Percentiles rank a stretch among this genome's conserved stretches.
Conservation (phyloP, 1,140 invertebrate genomes). For the Drosophila obscura region DNA sequence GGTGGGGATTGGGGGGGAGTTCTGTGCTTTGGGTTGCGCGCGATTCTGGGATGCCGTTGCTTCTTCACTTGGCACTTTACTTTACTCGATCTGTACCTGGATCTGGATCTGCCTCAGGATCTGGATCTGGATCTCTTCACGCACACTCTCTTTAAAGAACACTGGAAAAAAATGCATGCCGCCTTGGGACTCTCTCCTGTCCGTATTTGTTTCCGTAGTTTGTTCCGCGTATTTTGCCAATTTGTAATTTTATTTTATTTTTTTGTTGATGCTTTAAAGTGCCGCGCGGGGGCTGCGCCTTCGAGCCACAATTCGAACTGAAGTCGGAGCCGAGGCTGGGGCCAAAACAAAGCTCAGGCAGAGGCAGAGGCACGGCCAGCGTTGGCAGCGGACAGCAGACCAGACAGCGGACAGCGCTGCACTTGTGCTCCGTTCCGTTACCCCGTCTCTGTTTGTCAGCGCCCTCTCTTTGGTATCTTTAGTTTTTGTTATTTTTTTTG, state of each 20-base stretch:
- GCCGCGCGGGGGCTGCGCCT: slow-evolving; percentile 26
- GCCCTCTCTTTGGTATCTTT: background rate
- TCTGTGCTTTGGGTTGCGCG: too few relatives aligned
- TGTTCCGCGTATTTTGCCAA: background rate
- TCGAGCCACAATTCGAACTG: slow-evolving; percentile 48
- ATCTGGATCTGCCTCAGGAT: background rate
- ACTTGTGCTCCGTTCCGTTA: slow-evolving; percentile 31
- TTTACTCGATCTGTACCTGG: background rate
- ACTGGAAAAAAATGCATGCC: slow-evolving; percentile 1
- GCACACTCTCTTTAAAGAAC: background rate
- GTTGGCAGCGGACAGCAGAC: slow-evolving; percentile 30
- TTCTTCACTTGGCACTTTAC: slow-evolving; percentile 1
- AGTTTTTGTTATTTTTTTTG: slow-evolving; percentile 1
- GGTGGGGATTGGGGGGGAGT: too few relatives aligned
- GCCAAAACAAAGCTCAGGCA: slow-evolving; percentile 49
- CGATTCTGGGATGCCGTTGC: too few relatives aligned
- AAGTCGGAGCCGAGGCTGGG: slow-evolving; percentile 55
- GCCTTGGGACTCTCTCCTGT: too few relatives aligned
- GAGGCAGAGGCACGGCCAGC: slow-evolving; percentile 39
- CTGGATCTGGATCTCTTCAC: too few relatives aligned
- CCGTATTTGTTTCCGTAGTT: background rate
- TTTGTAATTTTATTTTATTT: background rate
- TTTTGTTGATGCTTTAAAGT: slow-evolving; percentile 4
- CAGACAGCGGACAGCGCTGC: slow-evolving; percentile 46
- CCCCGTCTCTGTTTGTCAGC: background rate